phyloP scores from a whole-genome alignment of 2,888 invertebrate genomes.

The Catocala fraxini region DNA sequence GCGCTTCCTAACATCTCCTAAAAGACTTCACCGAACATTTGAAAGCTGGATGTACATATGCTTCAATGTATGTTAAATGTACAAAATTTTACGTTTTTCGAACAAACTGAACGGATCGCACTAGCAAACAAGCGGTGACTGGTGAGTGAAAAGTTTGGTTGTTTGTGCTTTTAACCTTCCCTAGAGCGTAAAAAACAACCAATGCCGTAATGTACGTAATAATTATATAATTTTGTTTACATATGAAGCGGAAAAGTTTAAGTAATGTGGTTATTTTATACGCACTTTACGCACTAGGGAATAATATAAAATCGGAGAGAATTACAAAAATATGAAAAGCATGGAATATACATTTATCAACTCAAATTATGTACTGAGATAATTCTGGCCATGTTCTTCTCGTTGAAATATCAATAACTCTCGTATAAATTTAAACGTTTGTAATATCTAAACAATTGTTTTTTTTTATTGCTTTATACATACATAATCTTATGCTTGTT shows the following conservation, averaged over 20 bases:
- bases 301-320: too few relatives aligned
- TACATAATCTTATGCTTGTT: too few relatives aligned
- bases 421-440: too few relatives aligned
- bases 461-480: too few relatives aligned
- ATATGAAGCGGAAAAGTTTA: slow-evolving; percentile 52
- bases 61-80: slow-evolving; percentile 51
- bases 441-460: too few relatives aligned
- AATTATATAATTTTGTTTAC: slow-evolving; percentile 66
- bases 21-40: slow-evolving; percentile 35
- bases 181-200: slow-evolving; percentile 53
- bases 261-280: slow-evolving; percentile 4
- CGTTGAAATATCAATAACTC: too few relatives aligned
- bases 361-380: too few relatives aligned
- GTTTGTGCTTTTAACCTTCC: slow-evolving; percentile 66
- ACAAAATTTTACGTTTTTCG: slow-evolving; percentile 52
- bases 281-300: too few relatives aligned
- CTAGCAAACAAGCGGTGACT: slow-evolving; percentile 59
- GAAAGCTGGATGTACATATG: slow-evolving; percentile 34
- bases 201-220: slow-evolving; percentile 54
- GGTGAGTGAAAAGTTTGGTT: slow-evolving; percentile 73
- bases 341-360: too few relatives aligned
- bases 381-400: too few relatives aligned
- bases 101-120: slow-evolving; percentile 52
- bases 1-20: slow-evolving; percentile 14
- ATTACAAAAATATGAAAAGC: too few relatives aligned